These are phyloP conservation scores for Diabrotica balteata DNA, from an alignment of 2,888 invertebrate genomes.

Conservation along the genomic window DNA sequence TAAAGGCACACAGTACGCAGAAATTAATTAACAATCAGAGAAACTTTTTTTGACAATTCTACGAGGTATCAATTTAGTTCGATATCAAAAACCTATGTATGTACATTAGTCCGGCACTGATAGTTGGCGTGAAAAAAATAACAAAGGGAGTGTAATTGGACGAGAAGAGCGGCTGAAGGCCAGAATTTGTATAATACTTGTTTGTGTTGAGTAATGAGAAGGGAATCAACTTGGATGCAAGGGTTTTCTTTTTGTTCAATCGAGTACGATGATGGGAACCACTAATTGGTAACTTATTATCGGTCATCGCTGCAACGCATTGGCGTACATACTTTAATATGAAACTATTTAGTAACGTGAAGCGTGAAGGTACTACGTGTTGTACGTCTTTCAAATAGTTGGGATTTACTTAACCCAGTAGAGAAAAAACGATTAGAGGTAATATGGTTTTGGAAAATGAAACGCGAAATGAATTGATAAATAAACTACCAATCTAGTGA, in stretches of 20 bases:
- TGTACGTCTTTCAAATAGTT: background rate
- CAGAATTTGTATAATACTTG: constrained; percentile 19
- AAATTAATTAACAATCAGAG: too few species aligned
- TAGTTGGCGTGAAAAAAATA: constrained; percentile 9
- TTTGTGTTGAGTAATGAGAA: constrained; percentile 12
- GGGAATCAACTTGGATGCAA: constrained; percentile 14
- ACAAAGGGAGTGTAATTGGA: constrained; percentile 11
- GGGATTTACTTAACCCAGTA: background rate
- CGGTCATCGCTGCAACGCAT: constrained; percentile 11
- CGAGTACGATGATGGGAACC: constrained; percentile 1
- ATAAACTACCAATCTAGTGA: too few species aligned
- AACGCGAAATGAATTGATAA: background rate
- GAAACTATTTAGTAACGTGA: background rate
- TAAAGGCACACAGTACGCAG: too few species aligned
- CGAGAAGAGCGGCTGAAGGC: constrained; percentile 8
- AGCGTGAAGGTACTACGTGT: too few species aligned
- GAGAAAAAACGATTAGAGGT: too few species aligned
- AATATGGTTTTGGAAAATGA: too few species aligned
- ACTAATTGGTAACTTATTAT: constrained; percentile 20
- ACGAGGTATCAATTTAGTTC: background rate
- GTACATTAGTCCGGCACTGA: background rate
- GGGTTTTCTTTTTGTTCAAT: constrained; percentile 8
- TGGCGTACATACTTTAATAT: background rate
- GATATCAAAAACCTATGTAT: background rate
- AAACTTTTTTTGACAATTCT: too few species aligned